phyloP scores from a whole-genome alignment of 2,888 invertebrate species.

The Zygaena filipendulae region DNA sequence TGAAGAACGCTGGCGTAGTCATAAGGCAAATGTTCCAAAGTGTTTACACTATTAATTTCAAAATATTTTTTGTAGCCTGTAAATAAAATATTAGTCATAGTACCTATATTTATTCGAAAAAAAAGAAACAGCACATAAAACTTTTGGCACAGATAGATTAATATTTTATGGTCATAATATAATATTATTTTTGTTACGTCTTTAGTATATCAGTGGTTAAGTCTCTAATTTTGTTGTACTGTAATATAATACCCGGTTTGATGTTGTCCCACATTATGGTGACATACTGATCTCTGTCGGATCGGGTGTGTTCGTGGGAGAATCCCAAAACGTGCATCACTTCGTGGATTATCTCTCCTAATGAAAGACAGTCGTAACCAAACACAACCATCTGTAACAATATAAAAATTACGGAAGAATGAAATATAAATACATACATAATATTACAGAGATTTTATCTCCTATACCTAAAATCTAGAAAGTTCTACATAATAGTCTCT shows the following conservation, averaged over 20 bases:
- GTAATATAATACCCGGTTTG: constrained; percentile 52
- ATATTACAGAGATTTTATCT: too few relatives aligned
- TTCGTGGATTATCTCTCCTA: constrained; percentile 81
- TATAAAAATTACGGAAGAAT: constrained; percentile 1
- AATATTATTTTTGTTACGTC: too few relatives aligned
- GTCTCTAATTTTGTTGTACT: too few relatives aligned
- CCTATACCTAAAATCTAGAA: too few relatives aligned
- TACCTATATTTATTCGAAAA: too few relatives aligned
- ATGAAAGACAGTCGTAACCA: constrained; percentile 61
- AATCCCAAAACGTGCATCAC: constrained; percentile 84
- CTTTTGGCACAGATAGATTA: too few relatives aligned
- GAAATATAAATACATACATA: too few relatives aligned
- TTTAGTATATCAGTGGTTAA: too few relatives aligned
- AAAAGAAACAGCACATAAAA: too few relatives aligned
- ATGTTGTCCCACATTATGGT: constrained; percentile 77
- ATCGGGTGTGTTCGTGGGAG: constrained; percentile 81
- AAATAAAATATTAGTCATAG: constrained; percentile 6
- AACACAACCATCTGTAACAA: constrained; percentile 42
- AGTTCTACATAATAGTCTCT: too few relatives aligned
- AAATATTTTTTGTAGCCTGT: constrained; percentile 76
- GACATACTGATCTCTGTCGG: constrained; percentile 75
- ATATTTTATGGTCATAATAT: too few relatives aligned
- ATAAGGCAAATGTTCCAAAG: constrained; percentile 51
- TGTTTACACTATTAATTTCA: constrained; percentile 32
- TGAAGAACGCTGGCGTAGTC: constrained; percentile 84